phyloP scores from a whole-genome alignment of 2,797 vertebrate genomes.

The Mormyrus proboscirostris region DNA sequence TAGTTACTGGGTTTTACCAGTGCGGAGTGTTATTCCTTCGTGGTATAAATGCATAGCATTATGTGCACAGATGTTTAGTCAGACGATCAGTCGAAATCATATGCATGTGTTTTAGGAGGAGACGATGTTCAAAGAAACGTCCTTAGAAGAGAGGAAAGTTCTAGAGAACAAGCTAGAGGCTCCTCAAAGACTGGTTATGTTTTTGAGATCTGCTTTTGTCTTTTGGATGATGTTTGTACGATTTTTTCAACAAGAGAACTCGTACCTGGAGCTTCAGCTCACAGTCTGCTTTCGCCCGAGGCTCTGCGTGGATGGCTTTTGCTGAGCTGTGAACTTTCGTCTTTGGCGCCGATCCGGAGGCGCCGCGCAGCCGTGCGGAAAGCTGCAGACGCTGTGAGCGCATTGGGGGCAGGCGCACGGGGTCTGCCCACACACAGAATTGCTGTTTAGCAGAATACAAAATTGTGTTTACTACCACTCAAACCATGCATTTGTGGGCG shows the following conservation, averaged over 20 bases:
- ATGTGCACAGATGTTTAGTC: neutral
- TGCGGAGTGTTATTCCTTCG: neutral
- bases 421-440: neutral
- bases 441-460: neutral
- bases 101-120: neutral
- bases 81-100: neutral
- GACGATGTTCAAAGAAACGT: neutral
- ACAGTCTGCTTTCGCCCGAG: neutral
- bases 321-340: neutral
- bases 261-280: neutral
- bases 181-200: neutral
- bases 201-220: neutral
- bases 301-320: neutral
- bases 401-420: neutral
- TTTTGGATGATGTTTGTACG: neutral
- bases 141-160: neutral
- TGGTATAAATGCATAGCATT: neutral
- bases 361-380: neutral
- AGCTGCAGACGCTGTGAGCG: neutral
- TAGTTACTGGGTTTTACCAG: neutral
- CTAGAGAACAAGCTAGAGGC: neutral
- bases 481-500: neutral
- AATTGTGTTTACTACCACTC: neutral
- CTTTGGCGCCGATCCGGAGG: neutral
- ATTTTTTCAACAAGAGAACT: neutral